Evolutionary conservation across 30 jellyfish, hydroid and myxozoan species (phyloP).

Genomic region (Mastigias papua): DNA sequence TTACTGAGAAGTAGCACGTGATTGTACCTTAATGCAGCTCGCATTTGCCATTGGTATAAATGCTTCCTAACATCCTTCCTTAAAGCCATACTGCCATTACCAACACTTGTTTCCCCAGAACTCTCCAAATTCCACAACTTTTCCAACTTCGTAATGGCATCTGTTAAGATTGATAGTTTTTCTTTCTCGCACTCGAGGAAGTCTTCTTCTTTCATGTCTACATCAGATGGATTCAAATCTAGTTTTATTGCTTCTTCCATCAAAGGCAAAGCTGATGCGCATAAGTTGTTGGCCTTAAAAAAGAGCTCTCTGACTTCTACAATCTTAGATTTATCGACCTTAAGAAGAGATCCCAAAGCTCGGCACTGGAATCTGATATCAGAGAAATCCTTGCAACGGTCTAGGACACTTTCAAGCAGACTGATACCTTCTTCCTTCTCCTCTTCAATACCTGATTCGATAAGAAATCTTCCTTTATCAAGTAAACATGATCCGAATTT

Average conservation of each 20-base stretch:
- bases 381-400: neutral
- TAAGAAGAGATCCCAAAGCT: conserved; percentile 13
- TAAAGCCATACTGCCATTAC: neutral
- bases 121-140: neutral
- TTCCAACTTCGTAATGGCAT: neutral
- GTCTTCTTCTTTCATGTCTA: neutral
- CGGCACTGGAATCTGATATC: conserved; percentile 9
- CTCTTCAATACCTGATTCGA: neutral
- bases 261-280: neutral
- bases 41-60: neutral
- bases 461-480: conserved; percentile 34
- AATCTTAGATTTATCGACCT: neutral
- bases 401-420: neutral
- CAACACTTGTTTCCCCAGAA: neutral
- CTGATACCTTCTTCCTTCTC: neutral
- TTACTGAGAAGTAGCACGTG: neutral
- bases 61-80: neutral
- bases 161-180: neutral
- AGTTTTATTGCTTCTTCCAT: neutral
- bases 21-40: neutral
- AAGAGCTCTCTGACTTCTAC: neutral
- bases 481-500: conserved; percentile 1
- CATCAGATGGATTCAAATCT: neutral
- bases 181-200: neutral
- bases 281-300: neutral